phyloP scores from a whole-genome alignment of 2,797 vertebrate genomes.

The Chaunax sp. region DNA sequence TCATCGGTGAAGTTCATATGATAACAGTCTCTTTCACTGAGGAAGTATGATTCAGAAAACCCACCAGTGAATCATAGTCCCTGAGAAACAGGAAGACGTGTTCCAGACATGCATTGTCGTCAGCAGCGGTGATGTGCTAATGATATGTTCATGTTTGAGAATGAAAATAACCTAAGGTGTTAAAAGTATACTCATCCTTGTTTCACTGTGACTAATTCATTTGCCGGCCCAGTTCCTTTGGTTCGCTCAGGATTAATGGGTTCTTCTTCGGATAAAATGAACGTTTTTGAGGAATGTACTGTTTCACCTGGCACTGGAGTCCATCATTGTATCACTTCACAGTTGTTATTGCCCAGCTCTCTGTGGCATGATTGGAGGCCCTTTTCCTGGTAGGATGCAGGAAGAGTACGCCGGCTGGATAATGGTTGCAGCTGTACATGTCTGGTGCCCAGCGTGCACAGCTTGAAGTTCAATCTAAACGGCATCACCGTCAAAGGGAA shows the following conservation, averaged over 20 bases:
- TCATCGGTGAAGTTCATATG: neutral
- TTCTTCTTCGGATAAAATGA: neutral
- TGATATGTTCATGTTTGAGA: neutral
- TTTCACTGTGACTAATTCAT: neutral
- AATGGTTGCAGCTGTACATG: conserved; percentile 28
- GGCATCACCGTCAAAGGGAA: neutral
- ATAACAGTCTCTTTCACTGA: neutral
- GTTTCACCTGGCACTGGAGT: neutral
- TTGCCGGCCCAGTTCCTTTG: neutral
- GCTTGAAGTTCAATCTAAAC: conserved; percentile 5
- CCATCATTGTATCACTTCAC: neutral
- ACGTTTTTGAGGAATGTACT: neutral
- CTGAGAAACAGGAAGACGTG: conserved; percentile 22
- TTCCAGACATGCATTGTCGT: neutral
- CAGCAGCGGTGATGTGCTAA: neutral
- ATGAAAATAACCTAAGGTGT: neutral
- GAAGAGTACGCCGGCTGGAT: conserved; percentile 22
- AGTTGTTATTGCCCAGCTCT: conserved; percentile 15
- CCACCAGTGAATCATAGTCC: conserved; percentile 34
- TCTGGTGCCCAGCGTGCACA: neutral
- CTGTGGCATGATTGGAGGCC: neutral
- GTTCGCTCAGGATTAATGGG: neutral
- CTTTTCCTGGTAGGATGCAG: conserved; percentile 14
- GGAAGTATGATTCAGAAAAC: conserved; percentile 26
- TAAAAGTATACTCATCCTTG: neutral